Conservation (phyloP, 2,113 vertebrate genomes). For the Oreochromis niloticus region DNA sequence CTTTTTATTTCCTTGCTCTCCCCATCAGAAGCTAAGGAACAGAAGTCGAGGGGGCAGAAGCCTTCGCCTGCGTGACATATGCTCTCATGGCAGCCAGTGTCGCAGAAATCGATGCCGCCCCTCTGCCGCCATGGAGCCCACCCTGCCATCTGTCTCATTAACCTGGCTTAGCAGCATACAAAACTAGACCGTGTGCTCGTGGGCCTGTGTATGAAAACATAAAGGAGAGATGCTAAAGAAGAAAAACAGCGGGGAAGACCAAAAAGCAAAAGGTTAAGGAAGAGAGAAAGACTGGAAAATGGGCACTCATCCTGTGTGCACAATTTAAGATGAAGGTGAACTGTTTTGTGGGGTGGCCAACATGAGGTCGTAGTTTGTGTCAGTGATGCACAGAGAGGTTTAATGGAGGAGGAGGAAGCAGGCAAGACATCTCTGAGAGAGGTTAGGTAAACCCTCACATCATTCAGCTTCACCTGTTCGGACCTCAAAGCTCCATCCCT, state of each 20-base stretch:
- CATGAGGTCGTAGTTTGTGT: background rate
- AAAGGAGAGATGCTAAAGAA: background rate
- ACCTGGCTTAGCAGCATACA: constrained; percentile 11
- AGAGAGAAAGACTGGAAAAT: background rate
- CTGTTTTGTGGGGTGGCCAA: background rate
- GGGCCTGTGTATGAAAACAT: background rate
- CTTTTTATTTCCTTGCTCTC: background rate
- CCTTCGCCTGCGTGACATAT: background rate
- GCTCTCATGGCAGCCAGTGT: background rate
- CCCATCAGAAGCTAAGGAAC: background rate
- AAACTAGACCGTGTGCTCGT: background rate
- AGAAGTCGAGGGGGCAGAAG: background rate
- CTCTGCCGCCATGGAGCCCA: background rate
- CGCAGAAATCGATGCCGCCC: background rate
- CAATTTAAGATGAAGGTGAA: background rate
- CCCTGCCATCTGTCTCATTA: constrained; percentile 57
- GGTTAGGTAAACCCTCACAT: background rate
- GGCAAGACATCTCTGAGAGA: background rate
- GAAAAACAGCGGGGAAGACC: background rate
- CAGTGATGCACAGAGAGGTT: background rate
- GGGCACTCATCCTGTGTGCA: background rate
- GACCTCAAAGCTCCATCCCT: background rate
- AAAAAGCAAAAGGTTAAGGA: background rate
- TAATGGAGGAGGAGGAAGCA: background rate
- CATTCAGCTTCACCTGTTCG: background rate